Evolutionary conservation across 1,140 invertebrate genomes (phyloP).

Genomic region (Asobara japonica): DNA sequence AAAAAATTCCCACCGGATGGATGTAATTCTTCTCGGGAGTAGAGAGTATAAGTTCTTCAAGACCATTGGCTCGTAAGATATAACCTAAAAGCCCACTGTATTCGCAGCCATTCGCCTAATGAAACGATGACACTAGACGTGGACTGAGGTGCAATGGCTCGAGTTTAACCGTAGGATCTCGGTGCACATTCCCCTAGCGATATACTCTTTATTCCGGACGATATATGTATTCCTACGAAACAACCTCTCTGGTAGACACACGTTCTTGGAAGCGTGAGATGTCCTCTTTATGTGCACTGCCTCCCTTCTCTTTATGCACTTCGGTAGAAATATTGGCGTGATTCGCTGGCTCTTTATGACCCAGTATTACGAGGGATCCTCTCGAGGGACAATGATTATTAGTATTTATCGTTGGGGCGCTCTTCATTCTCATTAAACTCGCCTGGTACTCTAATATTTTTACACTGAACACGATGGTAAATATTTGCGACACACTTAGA

Average conservation of each 20-base stretch:
- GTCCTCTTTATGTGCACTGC: not conserved
- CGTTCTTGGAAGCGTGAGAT: not conserved
- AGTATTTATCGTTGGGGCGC: not conserved
- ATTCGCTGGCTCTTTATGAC: slow-evolving; percentile 7
- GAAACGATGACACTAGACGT: slow-evolving; percentile 26
- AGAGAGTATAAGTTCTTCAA: not conserved
- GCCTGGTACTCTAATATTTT: not conserved
- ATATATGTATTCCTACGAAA: slow-evolving; percentile 8
- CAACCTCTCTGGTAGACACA: not conserved
- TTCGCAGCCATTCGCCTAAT: slow-evolving; percentile 10
- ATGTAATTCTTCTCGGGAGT: not conserved
- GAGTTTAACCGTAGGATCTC: not conserved
- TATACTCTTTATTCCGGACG: not conserved
- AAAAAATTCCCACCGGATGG: not conserved
- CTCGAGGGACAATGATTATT: not conserved
- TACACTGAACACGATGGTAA: not conserved
- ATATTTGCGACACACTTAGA: not conserved
- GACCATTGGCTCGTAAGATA: not conserved
- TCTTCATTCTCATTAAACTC: not conserved
- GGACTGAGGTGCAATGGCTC: not conserved
- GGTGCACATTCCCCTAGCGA: not conserved
- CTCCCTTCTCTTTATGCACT: slow-evolving; percentile 1
- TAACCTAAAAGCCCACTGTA: not conserved
- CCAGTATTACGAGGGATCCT: not conserved
- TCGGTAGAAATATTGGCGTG: not conserved